These are phyloP conservation scores for Biston betularia DNA, from an alignment of 2,888 invertebrate genomes.

Conservation along the genomic window DNA sequence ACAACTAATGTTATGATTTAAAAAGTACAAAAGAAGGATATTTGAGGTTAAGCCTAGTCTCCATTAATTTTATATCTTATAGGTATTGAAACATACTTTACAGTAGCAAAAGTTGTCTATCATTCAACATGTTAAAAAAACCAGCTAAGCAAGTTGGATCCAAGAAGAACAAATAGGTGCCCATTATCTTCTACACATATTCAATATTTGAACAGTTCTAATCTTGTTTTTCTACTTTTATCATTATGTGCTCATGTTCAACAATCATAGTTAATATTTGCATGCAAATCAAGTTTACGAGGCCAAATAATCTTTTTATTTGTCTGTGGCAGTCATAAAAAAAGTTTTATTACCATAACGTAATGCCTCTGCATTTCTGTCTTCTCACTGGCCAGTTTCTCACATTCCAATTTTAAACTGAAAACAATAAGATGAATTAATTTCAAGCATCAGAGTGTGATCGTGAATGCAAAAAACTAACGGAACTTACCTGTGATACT, in stretches of 20 bases:
- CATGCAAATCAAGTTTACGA: conserved; percentile 51
- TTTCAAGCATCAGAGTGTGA: conserved; percentile 16
- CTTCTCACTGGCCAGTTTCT: conserved; percentile 98
- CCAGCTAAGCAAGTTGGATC: conserved; percentile 23
- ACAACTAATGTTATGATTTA: too few species aligned
- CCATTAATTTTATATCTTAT: too few species aligned
- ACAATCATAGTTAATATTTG: conserved; percentile 49
- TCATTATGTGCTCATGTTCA: conserved; percentile 49
- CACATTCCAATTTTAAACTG: conserved; percentile 98
- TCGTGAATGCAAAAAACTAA: conserved; percentile 7
- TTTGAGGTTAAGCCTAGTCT: too few species aligned
- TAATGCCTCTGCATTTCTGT: conserved; percentile 99
- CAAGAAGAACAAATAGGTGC: conserved; percentile 39
- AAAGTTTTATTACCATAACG: conserved; percentile 93
- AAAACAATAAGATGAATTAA: conserved; percentile 50
- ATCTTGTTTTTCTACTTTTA: conserved; percentile 50
- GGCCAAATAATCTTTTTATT: conserved; percentile 43
- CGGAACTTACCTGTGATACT: conserved; percentile 95
- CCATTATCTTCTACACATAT: conserved; percentile 49
- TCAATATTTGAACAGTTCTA: conserved; percentile 51
- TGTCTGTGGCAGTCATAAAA: conserved; percentile 45
- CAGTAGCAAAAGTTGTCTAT: too few species aligned
- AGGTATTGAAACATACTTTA: too few species aligned
- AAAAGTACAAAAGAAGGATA: too few species aligned
- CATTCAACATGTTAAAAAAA: too few species aligned